Percentiles rank a stretch among this genome's conserved stretches.
These are phyloP conservation scores for Gyps fulvus DNA, from an alignment of 2,113 vertebrate genomes.

Conservation along the genomic window DNA sequence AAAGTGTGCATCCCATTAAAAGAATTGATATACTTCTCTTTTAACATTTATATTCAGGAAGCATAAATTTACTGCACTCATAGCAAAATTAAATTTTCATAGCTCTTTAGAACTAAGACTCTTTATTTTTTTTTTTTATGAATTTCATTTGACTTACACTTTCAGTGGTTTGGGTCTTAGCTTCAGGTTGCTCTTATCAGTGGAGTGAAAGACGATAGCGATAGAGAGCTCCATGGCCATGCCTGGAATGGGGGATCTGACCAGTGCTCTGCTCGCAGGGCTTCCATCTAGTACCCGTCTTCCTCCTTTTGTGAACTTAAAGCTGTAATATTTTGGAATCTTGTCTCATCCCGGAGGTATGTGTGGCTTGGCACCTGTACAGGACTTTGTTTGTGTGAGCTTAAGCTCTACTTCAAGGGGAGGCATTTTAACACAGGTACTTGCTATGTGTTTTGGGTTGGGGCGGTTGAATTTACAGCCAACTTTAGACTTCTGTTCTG, in stretches of 20 bases:
- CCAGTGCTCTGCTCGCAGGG: not conserved
- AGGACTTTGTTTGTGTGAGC: not conserved
- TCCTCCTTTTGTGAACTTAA: not conserved
- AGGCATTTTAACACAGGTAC: not conserved
- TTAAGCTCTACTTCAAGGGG: not conserved
- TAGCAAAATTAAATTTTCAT: not conserved
- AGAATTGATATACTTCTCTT: not conserved
- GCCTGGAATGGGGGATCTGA: not conserved
- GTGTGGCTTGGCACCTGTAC: not conserved
- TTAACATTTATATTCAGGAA: not conserved
- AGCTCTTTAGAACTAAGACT: not conserved
- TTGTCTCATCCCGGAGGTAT: not conserved
- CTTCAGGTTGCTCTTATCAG: not conserved
- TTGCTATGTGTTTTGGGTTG: not conserved
- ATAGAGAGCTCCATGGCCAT: not conserved
- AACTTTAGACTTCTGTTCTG: not conserved
- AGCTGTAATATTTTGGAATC: not conserved
- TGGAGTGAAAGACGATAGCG: fast-evolving
- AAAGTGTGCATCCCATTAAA: not conserved
- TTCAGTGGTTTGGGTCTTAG: not conserved
- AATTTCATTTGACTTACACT: not conserved
- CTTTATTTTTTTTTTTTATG: not conserved
- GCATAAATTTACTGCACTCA: not conserved
- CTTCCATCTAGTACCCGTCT: not conserved
- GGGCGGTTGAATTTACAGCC: not conserved